A percentile compares a stretch with the other conserved stretches of the same genome.
Conservation (phyloP, 2,113 vertebrate species). For the Labeo catla region DNA sequence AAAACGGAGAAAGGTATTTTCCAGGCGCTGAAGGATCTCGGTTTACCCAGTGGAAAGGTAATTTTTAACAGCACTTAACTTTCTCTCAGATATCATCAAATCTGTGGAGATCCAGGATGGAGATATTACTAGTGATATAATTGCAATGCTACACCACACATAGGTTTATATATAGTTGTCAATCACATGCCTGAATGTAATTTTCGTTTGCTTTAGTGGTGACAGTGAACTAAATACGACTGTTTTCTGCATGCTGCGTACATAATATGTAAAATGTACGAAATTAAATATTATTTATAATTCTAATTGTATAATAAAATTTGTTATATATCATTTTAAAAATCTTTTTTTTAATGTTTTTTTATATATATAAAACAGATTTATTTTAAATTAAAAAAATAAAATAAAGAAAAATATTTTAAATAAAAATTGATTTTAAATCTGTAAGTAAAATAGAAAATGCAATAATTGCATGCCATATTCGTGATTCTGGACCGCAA, state of each 20-base stretch:
- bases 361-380: too few species aligned
- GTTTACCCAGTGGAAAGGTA: conserved; percentile 97
- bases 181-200: not conserved
- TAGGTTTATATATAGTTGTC: not conserved
- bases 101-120: not conserved
- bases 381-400: too few species aligned
- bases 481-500: too few species aligned
- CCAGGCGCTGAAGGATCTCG: conserved; percentile 96
- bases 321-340: too few species aligned
- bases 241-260: not conserved
- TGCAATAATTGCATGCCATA: too few species aligned
- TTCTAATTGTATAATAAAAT: too few species aligned
- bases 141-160: not conserved
- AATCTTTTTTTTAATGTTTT: too few species aligned
- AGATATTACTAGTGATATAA: not conserved
- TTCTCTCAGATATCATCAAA: not conserved
- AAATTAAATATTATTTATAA: too few species aligned
- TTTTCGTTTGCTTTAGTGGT: not conserved
- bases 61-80: not conserved
- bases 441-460: too few species aligned
- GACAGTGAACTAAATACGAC: not conserved
- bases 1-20: conserved; percentile 99
- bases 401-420: too few species aligned
- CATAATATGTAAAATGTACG: not conserved
- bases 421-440: too few species aligned